These are phyloP conservation scores for Masnerella sp. DNA, from an alignment of 2,888 invertebrate species.

Conservation along the genomic window DNA sequence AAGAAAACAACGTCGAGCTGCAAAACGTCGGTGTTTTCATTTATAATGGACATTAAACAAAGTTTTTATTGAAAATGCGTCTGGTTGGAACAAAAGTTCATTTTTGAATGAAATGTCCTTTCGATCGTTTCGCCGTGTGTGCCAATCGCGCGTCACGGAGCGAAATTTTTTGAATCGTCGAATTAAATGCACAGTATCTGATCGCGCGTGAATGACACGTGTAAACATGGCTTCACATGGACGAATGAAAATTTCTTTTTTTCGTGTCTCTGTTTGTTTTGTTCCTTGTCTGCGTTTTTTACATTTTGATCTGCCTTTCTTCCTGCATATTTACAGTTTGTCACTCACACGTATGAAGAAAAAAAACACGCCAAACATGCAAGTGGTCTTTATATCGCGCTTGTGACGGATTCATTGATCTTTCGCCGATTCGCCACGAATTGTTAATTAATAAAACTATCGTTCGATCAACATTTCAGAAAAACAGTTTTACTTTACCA, in stretches of 20 bases:
- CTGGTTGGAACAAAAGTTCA: no score
- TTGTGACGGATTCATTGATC: conserved; percentile 12
- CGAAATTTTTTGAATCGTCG: conserved; percentile 39
- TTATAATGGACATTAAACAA: no score
- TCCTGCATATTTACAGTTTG: conserved; percentile 28
- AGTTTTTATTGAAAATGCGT: no score
- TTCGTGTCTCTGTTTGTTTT: conserved; percentile 7
- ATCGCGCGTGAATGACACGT: conserved; percentile 48
- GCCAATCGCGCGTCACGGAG: conserved; percentile 32
- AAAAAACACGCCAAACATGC: conserved; percentile 29
- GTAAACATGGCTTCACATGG: conserved; percentile 41
- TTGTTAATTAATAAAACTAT: conserved; percentile 15
- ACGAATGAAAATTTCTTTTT: conserved; percentile 28
- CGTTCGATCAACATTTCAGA: no score
- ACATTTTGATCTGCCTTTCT: conserved; percentile 16
- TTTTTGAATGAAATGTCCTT: no score
- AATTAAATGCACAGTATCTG: conserved; percentile 50
- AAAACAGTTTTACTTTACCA: no score
- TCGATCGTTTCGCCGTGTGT: no score
- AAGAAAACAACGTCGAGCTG: no score
- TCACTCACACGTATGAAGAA: conserved; percentile 27
- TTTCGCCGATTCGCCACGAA: conserved; percentile 8
- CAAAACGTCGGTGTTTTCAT: no score
- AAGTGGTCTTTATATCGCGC: conserved; percentile 18
- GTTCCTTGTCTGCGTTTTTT: conserved; percentile 12